Evolutionary conservation across 2,113 vertebrate species (phyloP), one percentile per base, ranked within the genome.

Genomic region (Larimichthys polyactis): DNA sequence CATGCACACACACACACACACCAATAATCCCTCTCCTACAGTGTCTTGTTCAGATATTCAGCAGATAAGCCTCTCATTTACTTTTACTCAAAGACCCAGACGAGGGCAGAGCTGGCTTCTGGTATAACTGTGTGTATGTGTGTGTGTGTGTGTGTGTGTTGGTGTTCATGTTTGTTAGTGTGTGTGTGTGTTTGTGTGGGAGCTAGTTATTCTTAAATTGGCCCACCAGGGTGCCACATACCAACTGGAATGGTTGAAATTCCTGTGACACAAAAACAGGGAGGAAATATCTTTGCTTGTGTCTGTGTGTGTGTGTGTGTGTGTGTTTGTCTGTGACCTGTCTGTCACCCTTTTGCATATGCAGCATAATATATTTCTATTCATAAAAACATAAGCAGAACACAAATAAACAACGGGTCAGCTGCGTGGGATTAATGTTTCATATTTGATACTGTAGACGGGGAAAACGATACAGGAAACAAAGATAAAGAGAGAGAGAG

Each of bases 171-270:
- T 36, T 36, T 36, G 32, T 36, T 36, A 36, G 48, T 74, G 27
- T 58, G 32, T 74, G 27, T 12, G 57, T 48, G 66, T 70, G 63
- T 46, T 54, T 48, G 40, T 62, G 67, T 43, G 49, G 78, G 40
- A 67, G 76, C 54, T 59, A 59, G 84, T 81, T 87, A 77, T 85
- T 90, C 79, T 76, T 80, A 87, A 87, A 85, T 87, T 83, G 83
- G 71, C 80, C 17, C 19, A 16, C 46, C 65, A 40, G 86, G 73
- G 78, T 77, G 86, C 85, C 29, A 44, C 91, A 89, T 86, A 73
- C 87, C 87, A 73, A 81, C 68, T 5, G 36, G 70, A 70, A 88
- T 90, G 69, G 70, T 76, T 88, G 58, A 81, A 85, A 90, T 93
- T 90, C 89, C 89, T 90, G 63, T 8, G 67, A 82, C 83, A 85